Conservation (phyloP, 1,140 invertebrate species). For the Cephus cinctus region DNA sequence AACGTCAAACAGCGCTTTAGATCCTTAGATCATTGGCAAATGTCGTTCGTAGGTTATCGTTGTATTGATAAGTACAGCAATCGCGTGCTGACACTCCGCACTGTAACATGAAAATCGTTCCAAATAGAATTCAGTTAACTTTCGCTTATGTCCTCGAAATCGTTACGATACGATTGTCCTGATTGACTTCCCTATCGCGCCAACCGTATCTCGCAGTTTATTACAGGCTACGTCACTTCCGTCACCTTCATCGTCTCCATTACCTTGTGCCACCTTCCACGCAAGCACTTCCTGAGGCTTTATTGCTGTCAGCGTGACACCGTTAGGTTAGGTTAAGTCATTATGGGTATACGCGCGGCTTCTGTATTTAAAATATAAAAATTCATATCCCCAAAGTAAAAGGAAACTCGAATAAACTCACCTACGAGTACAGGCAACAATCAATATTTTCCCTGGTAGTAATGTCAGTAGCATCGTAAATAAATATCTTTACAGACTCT, state of each 20-base stretch:
- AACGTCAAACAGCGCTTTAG: slow-evolving; percentile 18
- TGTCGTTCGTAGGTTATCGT: slow-evolving; percentile 25
- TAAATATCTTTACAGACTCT: too few species aligned
- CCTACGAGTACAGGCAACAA: too few species aligned
- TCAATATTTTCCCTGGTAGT: too few species aligned
- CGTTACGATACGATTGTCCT: slow-evolving; percentile 8
- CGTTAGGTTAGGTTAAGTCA: neutral
- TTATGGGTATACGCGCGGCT: neutral
- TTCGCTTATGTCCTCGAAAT: slow-evolving; percentile 25
- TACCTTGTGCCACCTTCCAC: neutral
- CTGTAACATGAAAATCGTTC: slow-evolving; percentile 21
- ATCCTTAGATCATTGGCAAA: too few species aligned
- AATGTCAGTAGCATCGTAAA: too few species aligned
- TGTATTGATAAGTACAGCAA: too few species aligned
- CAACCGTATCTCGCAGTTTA: neutral
- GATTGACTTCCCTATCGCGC: slow-evolving; percentile 1
- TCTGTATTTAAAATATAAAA: neutral
- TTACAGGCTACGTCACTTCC: neutral
- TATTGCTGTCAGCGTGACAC: neutral
- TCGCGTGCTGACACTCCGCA: too few species aligned
- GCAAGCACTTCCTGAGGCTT: too few species aligned
- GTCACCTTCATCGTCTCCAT: neutral
- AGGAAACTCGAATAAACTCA: neutral
- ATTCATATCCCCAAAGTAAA: neutral
- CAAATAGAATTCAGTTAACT: slow-evolving; percentile 30